Percentiles rank a stretch among this genome's conserved stretches.
These are phyloP conservation scores for Thalpophila matura DNA, from an alignment of 2,888 invertebrate species.

Conservation along the genomic window DNA sequence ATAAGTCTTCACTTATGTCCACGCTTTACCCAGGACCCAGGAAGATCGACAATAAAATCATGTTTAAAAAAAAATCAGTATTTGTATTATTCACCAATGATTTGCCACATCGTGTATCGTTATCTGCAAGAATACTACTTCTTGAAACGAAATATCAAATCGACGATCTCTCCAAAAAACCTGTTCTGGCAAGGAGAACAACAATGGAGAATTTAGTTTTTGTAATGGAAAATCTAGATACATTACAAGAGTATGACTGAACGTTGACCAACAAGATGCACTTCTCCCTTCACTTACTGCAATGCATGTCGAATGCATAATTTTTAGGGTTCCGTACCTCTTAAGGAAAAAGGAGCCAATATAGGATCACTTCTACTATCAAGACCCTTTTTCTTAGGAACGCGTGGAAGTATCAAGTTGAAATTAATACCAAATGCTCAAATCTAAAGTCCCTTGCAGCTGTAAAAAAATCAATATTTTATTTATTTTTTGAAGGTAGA, in stretches of 20 bases:
- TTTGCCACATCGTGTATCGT: too few relatives aligned
- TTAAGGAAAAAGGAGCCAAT: too few relatives aligned
- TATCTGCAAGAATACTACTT: too few relatives aligned
- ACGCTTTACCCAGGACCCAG: too few relatives aligned
- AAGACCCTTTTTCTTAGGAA: too few relatives aligned
- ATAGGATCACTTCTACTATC: too few relatives aligned
- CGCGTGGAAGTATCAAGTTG: too few relatives aligned
- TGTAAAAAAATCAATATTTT: constrained; percentile 92
- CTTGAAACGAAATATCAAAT: background rate
- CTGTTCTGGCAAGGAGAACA: background rate
- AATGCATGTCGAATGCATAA: constrained; percentile 27
- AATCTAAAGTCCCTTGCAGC: too few relatives aligned
- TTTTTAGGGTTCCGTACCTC: too few relatives aligned
- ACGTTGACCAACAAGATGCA: constrained; percentile 3
- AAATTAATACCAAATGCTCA: too few relatives aligned
- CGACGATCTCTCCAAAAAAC: background rate
- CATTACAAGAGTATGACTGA: constrained; percentile 18
- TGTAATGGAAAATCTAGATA: background rate
- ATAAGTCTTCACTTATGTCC: background rate
- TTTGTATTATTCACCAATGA: too few relatives aligned
- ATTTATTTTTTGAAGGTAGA: constrained; percentile 93
- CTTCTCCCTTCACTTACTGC: constrained; percentile 16
- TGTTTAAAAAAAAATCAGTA: too few relatives aligned
- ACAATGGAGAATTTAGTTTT: background rate
- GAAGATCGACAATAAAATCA: constrained; percentile 5